phyloP scores from a whole-genome alignment of 2,888 invertebrate genomes.

The Erebia aethiops region DNA sequence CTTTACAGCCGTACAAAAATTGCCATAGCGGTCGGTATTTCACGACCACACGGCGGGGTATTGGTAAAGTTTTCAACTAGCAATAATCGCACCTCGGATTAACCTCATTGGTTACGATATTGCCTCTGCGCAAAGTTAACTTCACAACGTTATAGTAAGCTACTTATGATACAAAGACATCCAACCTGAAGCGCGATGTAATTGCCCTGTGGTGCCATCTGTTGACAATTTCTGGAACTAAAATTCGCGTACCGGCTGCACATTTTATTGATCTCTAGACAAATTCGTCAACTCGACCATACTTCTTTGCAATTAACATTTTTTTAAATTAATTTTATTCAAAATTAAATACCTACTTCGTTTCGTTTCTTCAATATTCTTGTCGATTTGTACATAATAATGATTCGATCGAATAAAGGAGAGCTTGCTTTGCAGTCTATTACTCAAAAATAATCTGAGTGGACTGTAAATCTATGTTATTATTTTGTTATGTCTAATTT shows the following conservation, averaged over 20 bases:
- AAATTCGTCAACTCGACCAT: too few relatives aligned
- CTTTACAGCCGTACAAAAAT: constrained; percentile 89
- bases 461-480: too few relatives aligned
- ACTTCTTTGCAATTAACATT: too few relatives aligned
- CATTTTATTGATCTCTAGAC: background rate
- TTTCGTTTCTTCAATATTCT: too few relatives aligned
- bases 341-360: too few relatives aligned
- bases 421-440: too few relatives aligned
- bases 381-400: too few relatives aligned
- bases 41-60: constrained; percentile 94
- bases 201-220: constrained; percentile 59
- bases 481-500: too few relatives aligned
- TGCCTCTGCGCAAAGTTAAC: constrained; percentile 94
- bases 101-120: constrained; percentile 94
- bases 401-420: too few relatives aligned
- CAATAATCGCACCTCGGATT: constrained; percentile 95
- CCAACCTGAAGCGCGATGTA: constrained; percentile 56
- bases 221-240: constrained; percentile 31
- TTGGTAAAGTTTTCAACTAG: constrained; percentile 97
- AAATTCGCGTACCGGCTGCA: background rate
- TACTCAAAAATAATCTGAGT: too few relatives aligned
- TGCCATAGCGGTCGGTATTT: constrained; percentile 93
- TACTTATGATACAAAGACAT: constrained; percentile 22
- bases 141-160: constrained; percentile 89
- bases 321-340: too few relatives aligned